Percentiles rank a stretch among this genome's conserved stretches.
These are phyloP conservation scores for Arrhamphus sclerolepis DNA, from an alignment of 2,797 vertebrate genomes.

Conservation along the genomic window DNA sequence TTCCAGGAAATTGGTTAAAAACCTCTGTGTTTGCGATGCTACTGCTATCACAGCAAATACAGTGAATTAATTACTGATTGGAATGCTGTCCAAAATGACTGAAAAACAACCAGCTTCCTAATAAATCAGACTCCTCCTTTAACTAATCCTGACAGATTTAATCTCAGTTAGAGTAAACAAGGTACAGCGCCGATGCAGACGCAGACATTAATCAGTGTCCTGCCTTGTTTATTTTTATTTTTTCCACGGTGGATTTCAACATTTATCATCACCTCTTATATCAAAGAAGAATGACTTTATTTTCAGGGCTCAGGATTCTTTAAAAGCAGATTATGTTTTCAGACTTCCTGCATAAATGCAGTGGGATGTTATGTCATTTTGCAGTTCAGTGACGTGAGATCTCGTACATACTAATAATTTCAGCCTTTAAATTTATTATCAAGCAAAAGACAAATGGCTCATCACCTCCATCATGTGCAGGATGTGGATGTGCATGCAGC, in stretches of 20 bases:
- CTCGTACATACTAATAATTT: no score
- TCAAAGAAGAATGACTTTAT: conserved; percentile 22
- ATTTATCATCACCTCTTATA: conserved; percentile 26
- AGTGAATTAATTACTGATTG: neutral
- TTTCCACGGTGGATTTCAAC: neutral
- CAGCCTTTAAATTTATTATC: no score
- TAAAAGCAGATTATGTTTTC: no score
- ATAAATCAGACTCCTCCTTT: neutral
- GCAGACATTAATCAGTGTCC: neutral
- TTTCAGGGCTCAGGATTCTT: conserved; percentile 25
- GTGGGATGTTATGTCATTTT: no score
- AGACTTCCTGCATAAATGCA: no score
- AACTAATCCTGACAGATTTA: conserved; percentile 16
- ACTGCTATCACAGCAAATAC: neutral
- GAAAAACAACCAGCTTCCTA: neutral
- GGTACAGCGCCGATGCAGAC: neutral
- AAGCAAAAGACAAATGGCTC: no score
- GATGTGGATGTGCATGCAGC: no score
- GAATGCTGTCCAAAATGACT: neutral
- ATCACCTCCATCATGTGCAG: no score
- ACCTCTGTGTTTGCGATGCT: neutral
- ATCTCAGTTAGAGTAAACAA: conserved; percentile 22
- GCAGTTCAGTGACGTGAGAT: no score
- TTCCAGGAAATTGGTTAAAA: neutral
- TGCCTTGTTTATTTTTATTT: conserved; percentile 6